Evolutionary conservation across 2,888 invertebrate genomes (phyloP), one percentile per base, ranked within the genome.

Genomic region (Dugesia japonica): DNA sequence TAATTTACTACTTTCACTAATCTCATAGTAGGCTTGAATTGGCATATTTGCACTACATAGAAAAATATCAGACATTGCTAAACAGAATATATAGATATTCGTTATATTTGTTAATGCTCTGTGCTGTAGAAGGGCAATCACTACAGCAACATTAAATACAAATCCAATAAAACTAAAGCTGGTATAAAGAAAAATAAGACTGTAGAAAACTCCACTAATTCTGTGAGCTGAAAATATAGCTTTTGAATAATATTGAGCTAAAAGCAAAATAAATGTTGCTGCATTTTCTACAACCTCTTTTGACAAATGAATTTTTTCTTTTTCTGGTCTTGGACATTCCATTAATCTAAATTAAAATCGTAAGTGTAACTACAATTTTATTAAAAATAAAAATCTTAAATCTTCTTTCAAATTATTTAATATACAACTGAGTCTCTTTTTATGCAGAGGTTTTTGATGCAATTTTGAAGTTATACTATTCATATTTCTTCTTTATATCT

Each of bases 61-160:
- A 33, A 78, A 28, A 26, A 78, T 78, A 33, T 78, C 78, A 1
- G 77, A 78, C 28, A 78, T 26, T 13, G 78, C 76, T 26, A 78
- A 71, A 17, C 71, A 28, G 13, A 78, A 74, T 15, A 78, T 74
- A 28, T 79, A 78, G 31, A 78, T 42, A 71, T 78, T 78, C 42
- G 78, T 78, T 17, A 78, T 78, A 42, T 78, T 78, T 20, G 56
- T 71, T 4, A 78, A 42, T 26, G 78, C 56, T 17, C 78, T 26
- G 17, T 31, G 76, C 7, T 38, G 73, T 4, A 77, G 23, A 13
- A 77, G 76, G 1, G 72, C 76, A 20, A 78, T 42, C 15, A 74
- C 38, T 0, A 78, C 74, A 31, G 78, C 31, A n/a, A 78, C 56
- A 33, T 78, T 78, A 42, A 72, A 31, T 4, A 78, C 17, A 26